Conservation (phyloP, 2,888 invertebrate species). For the Choreutis nemorana region DNA sequence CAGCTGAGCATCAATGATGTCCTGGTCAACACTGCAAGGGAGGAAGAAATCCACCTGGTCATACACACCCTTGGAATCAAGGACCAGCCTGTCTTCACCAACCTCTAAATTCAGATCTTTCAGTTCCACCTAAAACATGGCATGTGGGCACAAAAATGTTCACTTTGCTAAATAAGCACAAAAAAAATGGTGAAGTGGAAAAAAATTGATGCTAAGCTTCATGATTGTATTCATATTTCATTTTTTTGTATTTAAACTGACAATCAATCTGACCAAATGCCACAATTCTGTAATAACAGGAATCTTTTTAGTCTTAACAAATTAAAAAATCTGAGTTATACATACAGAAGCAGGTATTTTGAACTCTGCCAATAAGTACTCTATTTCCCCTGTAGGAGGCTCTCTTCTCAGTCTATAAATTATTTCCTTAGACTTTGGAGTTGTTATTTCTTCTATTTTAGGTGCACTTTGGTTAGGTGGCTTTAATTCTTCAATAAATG, state of each 20-base stretch:
- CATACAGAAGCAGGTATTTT: slow-evolving; percentile 67
- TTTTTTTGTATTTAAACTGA: no score
- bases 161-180: no score
- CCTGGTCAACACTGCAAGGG: slow-evolving; percentile 70
- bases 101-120: slow-evolving; percentile 73
- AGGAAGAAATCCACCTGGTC: slow-evolving; percentile 75
- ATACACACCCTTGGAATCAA: slow-evolving; percentile 68
- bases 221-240: no score
- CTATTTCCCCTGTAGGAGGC: slow-evolving; percentile 59
- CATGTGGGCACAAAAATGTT: no score
- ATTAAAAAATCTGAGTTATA: slow-evolving; percentile 10
- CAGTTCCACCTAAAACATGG: slow-evolving; percentile 67
- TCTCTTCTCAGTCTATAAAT: slow-evolving; percentile 68
- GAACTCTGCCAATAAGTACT: slow-evolving; percentile 68
- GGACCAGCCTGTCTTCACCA: slow-evolving; percentile 77
- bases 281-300: no score
- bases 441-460: slow-evolving; percentile 13
- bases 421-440: slow-evolving; percentile 41
- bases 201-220: no score
- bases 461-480: slow-evolving; percentile 17
- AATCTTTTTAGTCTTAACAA: slow-evolving; percentile 3
- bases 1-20: slow-evolving; percentile 45
- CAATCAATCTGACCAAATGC: no score
- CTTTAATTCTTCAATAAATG: slow-evolving; percentile 70
- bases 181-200: no score